These are phyloP conservation scores for Heterohyrax brucei DNA, from an alignment of 2,797 vertebrate species.

Conservation along the genomic window DNA sequence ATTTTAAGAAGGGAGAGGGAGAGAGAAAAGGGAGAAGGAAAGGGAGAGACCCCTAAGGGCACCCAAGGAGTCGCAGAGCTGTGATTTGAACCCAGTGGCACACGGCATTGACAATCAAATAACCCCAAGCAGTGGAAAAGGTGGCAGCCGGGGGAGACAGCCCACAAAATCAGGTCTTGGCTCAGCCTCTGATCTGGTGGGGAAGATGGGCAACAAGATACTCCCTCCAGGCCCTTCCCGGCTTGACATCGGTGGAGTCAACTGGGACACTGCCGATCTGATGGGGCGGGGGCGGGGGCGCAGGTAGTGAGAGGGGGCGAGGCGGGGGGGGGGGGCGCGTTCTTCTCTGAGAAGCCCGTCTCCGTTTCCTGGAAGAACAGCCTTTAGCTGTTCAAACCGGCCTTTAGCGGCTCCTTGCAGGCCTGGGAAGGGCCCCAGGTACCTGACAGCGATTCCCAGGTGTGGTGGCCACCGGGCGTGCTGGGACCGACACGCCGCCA, in stretches of 20 bases:
- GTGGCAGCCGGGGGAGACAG: neutral
- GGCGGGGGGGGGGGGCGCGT: neutral
- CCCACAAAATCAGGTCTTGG: neutral
- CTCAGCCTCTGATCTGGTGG: neutral
- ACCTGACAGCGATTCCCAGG: neutral
- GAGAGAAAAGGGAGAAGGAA: neutral
- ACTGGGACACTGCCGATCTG: accelerated
- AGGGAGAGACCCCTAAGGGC: neutral
- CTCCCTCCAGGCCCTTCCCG: neutral
- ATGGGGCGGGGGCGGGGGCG: no score
- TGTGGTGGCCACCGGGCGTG: neutral
- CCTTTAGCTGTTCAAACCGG: neutral
- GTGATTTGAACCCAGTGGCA: neutral
- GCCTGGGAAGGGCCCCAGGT: constrained; percentile 63
- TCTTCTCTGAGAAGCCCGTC: neutral
- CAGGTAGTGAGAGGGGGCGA: neutral
- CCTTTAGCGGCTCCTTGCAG: neutral
- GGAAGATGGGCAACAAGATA: neutral
- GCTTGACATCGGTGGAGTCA: neutral
- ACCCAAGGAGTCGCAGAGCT: neutral
- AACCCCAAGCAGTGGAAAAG: neutral
- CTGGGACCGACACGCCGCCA: accelerated
- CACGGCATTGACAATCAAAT: neutral
- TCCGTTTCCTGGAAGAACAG: constrained; percentile 9
- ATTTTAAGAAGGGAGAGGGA: no score